These are phyloP conservation scores for Grallaria varia DNA, from an alignment of 2,113 vertebrate genomes.

Conservation along the genomic window DNA sequence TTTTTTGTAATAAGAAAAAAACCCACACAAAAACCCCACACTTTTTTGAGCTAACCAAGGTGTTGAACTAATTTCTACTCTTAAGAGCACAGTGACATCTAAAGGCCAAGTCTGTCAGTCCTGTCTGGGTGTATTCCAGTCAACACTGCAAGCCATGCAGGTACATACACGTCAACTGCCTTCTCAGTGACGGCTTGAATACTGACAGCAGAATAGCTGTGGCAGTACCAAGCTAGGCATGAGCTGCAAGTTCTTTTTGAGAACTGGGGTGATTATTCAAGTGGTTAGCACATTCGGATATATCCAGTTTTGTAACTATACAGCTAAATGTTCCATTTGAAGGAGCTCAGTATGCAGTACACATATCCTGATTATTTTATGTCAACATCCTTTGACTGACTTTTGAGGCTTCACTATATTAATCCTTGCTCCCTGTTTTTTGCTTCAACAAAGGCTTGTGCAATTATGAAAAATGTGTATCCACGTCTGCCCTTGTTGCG, in stretches of 20 bases:
- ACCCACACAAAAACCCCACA: too few species aligned
- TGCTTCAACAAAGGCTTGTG: not conserved
- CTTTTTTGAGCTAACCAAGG: not conserved
- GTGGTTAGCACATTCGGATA: not conserved
- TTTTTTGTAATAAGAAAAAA: not conserved
- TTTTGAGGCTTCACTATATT: not conserved
- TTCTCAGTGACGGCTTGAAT: not conserved
- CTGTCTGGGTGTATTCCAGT: not conserved
- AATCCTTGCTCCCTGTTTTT: not conserved
- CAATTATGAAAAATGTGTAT: not conserved
- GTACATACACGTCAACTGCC: not conserved
- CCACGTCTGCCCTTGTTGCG: not conserved
- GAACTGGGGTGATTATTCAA: not conserved
- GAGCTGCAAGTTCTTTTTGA: not conserved
- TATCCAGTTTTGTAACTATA: not conserved
- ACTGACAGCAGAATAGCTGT: not conserved
- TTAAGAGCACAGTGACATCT: constrained; percentile 33
- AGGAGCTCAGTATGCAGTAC: not conserved
- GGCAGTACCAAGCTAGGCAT: not conserved
- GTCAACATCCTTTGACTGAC: not conserved
- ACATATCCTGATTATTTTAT: not conserved
- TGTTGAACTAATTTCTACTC: not conserved
- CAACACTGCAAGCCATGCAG: not conserved
- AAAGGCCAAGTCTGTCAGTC: not conserved
- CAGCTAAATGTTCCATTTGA: not conserved